A percentile compares a stretch with the other conserved stretches of the same genome.
Conservation (phyloP, 2,888 invertebrate species). For the Spatulosminthurus flaviceps region DNA sequence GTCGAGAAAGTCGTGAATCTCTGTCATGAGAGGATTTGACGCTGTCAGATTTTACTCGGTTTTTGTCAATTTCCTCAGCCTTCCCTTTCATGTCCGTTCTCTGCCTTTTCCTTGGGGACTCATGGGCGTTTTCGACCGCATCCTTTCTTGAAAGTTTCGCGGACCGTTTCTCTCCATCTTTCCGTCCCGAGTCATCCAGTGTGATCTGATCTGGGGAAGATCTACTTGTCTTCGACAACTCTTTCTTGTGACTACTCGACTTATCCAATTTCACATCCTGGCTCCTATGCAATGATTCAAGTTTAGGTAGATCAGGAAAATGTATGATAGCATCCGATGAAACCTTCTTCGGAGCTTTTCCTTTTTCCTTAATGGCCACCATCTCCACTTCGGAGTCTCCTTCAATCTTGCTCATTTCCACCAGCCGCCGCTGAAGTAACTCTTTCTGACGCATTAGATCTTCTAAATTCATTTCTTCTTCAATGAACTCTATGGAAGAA, state of each 20-base stretch:
- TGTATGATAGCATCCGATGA: constrained; percentile 37
- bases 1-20: neutral
- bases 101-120: constrained; percentile 5
- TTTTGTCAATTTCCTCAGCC: neutral
- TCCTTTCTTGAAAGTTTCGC: constrained; percentile 17
- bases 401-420: constrained; percentile 47
- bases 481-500: constrained; percentile 65
- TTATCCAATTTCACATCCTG: neutral
- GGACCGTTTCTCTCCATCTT: constrained; percentile 1
- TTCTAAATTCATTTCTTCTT: constrained; percentile 86
- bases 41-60: neutral
- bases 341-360: constrained; percentile 45
- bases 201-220: neutral
- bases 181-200: neutral
- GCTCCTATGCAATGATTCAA: neutral
- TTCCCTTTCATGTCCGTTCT: constrained; percentile 20
- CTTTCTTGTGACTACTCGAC: constrained; percentile 5
- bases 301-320: neutral
- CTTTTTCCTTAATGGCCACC: constrained; percentile 53
- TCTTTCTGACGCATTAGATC: constrained; percentile 91
- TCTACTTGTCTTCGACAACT: neutral
- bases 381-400: constrained; percentile 42
- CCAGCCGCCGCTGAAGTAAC: constrained; percentile 59
- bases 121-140: neutral
- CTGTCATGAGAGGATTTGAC: neutral